phyloP scores from a whole-genome alignment of 1,140 invertebrate genomes.

The Orius laevigatus region DNA sequence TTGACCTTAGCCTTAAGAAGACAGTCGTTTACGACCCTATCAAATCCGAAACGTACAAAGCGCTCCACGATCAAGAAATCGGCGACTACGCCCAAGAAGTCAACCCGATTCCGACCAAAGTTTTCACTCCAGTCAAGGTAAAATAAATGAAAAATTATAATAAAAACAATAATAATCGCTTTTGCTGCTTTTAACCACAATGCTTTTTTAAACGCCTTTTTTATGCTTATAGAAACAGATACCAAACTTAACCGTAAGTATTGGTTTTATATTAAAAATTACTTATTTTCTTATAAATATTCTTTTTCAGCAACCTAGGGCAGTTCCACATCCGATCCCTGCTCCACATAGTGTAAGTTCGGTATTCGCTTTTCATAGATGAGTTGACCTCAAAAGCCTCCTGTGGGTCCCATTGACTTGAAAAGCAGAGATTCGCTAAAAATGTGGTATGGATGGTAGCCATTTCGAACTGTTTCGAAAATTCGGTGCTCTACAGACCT shows the following conservation, averaged over 20 bases:
- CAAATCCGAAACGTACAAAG: slow-evolving; percentile 69
- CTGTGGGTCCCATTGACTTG: too few species aligned
- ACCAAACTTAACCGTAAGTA: too few species aligned
- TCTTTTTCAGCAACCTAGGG: too few species aligned
- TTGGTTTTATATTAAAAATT: too few species aligned
- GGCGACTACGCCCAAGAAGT: slow-evolving; percentile 45
- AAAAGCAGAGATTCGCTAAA: too few species aligned
- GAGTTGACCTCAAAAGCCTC: too few species aligned
- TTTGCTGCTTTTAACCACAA: slow-evolving; percentile 1
- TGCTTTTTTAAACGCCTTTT: slow-evolving; percentile 3
- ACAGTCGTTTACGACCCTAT: slow-evolving; percentile 62
- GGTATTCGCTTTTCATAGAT: not conserved
- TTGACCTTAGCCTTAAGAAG: slow-evolving; percentile 32
- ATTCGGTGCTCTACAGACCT: too few species aligned
- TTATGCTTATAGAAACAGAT: not conserved
- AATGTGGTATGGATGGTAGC: too few species aligned
- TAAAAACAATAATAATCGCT: slow-evolving; percentile 10
- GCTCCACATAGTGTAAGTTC: slow-evolving; percentile 1
- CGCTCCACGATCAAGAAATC: slow-evolving; percentile 55
- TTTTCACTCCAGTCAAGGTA: slow-evolving; percentile 52
- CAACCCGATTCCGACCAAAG: slow-evolving; percentile 46
- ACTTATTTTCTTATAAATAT: too few species aligned
- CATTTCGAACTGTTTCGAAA: too few species aligned
- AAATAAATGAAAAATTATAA: slow-evolving; percentile 21
- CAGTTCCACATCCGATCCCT: too few species aligned